Evolutionary conservation across 2,113 vertebrate genomes (phyloP).

Genomic region (Odobenus rosmarus): DNA sequence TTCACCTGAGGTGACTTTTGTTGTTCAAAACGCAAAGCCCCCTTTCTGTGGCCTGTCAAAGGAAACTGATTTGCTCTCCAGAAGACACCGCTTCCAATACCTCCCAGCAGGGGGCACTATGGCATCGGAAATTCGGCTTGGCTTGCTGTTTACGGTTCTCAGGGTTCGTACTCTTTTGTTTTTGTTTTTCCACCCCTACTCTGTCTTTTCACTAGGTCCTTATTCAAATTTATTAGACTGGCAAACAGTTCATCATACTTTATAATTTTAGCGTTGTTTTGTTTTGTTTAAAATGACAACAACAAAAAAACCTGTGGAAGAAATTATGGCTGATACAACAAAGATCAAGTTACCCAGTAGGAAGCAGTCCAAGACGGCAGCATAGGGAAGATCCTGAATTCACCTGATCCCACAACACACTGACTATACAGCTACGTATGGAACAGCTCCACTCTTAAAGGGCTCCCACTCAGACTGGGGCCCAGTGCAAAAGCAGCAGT

Average conservation of each 20-base stretch:
- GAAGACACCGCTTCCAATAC: not conserved
- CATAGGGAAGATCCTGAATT: not conserved
- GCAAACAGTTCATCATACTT: not conserved
- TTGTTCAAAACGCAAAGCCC: not conserved
- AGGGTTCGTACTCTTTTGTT: not conserved
- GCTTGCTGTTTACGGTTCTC: not conserved
- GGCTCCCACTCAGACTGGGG: not conserved
- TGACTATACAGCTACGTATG: not conserved
- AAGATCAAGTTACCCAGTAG: not conserved
- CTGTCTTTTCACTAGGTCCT: not conserved
- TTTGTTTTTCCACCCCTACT: not conserved
- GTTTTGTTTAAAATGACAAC: not conserved
- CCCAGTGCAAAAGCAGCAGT: not conserved
- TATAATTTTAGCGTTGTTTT: slow-evolving; percentile 23
- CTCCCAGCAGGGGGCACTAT: not conserved
- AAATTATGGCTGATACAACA: not conserved
- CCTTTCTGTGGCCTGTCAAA: not conserved
- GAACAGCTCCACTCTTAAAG: not conserved
- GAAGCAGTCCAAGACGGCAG: not conserved
- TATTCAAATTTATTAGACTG: slow-evolving; percentile 51
- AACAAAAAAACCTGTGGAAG: not conserved
- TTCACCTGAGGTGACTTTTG: not conserved
- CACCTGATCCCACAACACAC: not conserved
- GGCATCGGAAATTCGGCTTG: not conserved
- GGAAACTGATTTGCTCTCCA: not conserved